Percentiles rank a stretch among this genome's conserved stretches.
Conservation (phyloP, 2,797 vertebrate genomes). For the Artibeus jamaicensis region DNA sequence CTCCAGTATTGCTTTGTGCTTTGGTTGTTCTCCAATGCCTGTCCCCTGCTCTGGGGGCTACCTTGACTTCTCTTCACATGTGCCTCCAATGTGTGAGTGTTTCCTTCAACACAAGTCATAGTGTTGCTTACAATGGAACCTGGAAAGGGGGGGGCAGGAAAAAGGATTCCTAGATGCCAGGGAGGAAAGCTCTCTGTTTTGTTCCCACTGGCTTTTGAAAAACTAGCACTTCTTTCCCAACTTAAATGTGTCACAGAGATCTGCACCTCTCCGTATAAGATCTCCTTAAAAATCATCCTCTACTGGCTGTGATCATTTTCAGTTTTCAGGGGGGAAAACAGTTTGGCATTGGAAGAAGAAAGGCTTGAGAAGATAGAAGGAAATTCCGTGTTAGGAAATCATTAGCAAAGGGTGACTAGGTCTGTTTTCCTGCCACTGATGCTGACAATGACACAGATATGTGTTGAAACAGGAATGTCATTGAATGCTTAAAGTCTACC, state of each 20-base stretch:
- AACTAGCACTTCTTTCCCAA: not conserved
- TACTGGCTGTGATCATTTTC: conserved; percentile 76
- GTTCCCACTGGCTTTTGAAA: not conserved
- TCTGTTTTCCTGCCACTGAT: conserved; percentile 88
- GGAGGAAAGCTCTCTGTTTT: conserved; percentile 29
- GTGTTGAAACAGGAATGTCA: conserved; percentile 86
- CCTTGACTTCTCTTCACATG: not conserved
- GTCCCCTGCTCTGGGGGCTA: not conserved
- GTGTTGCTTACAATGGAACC: conserved; percentile 40
- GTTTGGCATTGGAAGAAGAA: conserved; percentile 74
- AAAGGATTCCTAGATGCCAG: conserved; percentile 8
- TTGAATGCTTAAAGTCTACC: conserved; percentile 84
- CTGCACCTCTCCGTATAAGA: conserved; percentile 43
- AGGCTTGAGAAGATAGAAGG: conserved; percentile 74
- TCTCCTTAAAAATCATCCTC: conserved; percentile 30
- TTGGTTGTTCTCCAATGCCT: not conserved
- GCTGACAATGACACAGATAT: conserved; percentile 87
- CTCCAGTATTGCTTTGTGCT: conserved; percentile 1
- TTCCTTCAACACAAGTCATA: not conserved
- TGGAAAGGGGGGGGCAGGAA: not conserved
- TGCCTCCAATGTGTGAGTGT: not conserved
- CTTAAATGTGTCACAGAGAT: conserved; percentile 38
- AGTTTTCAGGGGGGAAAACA: conserved; percentile 44
- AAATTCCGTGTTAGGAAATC: conserved; percentile 89
- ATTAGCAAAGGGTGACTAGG: conserved; percentile 84